Conservation (phyloP, 2,888 invertebrate genomes). For the Seladonia tumulorum region DNA sequence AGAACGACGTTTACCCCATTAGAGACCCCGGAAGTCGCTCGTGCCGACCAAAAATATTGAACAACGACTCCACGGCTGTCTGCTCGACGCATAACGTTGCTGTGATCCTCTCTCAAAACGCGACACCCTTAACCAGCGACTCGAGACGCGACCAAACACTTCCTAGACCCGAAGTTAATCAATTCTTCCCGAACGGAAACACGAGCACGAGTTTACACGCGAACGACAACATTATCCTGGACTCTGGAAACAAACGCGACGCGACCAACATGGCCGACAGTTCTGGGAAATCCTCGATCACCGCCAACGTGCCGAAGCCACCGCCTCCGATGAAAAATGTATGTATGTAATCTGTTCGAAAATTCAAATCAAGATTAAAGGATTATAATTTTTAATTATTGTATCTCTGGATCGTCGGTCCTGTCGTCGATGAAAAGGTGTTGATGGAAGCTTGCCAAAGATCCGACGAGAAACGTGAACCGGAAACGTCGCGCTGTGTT, state of each 20-base stretch:
- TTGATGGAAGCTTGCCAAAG: conserved; percentile 60
- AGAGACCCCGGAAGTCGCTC: conserved; percentile 13
- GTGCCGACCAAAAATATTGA: conserved; percentile 10
- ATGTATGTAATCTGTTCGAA: neutral
- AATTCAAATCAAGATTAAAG: neutral
- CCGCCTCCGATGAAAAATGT: neutral
- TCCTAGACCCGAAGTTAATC: neutral
- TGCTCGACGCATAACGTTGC: conserved; percentile 45
- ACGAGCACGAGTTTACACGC: neutral
- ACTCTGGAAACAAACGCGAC: neutral
- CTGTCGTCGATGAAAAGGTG: conserved; percentile 24
- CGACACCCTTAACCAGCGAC: neutral
- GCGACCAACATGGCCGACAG: neutral
- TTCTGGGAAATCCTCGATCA: neutral
- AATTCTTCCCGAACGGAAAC: neutral
- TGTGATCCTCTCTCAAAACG: conserved; percentile 25
- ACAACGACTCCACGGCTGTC: conserved; percentile 19
- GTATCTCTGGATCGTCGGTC: conserved; percentile 14
- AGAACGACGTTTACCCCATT: conserved; percentile 21
- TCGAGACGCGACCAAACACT: conserved; percentile 1
- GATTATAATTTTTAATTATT: neutral
- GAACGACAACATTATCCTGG: neutral
- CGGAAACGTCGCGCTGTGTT: conserved; percentile 40
- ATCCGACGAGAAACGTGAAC: conserved; percentile 46
- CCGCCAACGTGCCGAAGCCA: neutral